Percentiles rank a stretch among this genome's conserved stretches.
These are phyloP conservation scores for Hucho hucho DNA, from an alignment of 2,113 vertebrate genomes.

Conservation along the genomic window DNA sequence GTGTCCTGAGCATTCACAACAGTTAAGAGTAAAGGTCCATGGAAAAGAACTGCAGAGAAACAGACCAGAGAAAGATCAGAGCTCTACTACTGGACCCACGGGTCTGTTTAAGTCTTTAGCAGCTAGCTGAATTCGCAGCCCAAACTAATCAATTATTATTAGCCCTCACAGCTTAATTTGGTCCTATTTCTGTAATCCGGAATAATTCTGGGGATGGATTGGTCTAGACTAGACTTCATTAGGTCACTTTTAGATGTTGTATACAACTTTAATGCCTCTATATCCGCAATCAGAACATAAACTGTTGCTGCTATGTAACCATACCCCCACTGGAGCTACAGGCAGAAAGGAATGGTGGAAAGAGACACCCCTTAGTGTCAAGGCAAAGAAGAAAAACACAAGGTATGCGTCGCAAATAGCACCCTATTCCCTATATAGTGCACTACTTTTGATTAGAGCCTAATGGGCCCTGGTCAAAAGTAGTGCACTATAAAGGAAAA, in stretches of 20 bases:
- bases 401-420: neutral
- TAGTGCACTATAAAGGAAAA: too few relatives aligned
- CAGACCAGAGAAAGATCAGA: neutral
- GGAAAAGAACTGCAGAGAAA: neutral
- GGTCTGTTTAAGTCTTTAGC: neutral
- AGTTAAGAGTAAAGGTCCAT: neutral
- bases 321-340: neutral
- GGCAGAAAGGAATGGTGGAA: slow-evolving; percentile 21
- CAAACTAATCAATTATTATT: neutral
- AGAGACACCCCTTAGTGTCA: slow-evolving; percentile 18
- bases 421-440: too few relatives aligned
- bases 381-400: slow-evolving; percentile 39
- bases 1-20: too few relatives aligned
- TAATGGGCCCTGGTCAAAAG: too few relatives aligned
- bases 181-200: neutral
- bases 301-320: neutral
- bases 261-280: neutral
- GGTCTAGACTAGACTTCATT: neutral
- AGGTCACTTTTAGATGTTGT: neutral
- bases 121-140: neutral
- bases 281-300: neutral
- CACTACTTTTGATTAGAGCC: too few relatives aligned
- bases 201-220: neutral
- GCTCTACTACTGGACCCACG: neutral
- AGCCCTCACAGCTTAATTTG: neutral